phyloP scores from a whole-genome alignment of 2,113 vertebrate genomes.

The Chaetodon auriga region DNA sequence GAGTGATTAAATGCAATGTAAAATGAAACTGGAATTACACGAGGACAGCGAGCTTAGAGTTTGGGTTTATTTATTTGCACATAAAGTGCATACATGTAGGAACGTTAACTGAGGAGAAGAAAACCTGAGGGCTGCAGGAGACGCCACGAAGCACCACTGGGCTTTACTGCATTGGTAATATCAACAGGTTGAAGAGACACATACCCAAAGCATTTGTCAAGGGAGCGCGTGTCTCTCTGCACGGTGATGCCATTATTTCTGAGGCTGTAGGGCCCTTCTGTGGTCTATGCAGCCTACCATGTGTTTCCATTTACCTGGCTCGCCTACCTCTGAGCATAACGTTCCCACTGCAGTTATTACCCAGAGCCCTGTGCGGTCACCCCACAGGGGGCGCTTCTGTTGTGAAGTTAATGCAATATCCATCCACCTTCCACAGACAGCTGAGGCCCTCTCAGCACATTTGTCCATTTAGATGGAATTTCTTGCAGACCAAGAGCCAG shows the following conservation, averaged over 20 bases:
- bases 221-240: constrained; percentile 21
- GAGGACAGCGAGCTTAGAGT: neutral
- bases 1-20: constrained; percentile 31
- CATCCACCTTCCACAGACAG: constrained; percentile 69
- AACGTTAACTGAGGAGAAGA: constrained; percentile 8
- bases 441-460: constrained; percentile 60
- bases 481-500: constrained; percentile 38
- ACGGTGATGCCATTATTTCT: constrained; percentile 45
- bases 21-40: constrained; percentile 22
- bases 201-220: constrained; percentile 55
- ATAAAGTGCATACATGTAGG: neutral
- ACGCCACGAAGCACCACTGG: constrained; percentile 10
- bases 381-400: constrained; percentile 73
- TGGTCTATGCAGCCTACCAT: constrained; percentile 57
- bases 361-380: constrained; percentile 63
- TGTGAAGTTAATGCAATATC: constrained; percentile 77
- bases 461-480: constrained; percentile 65
- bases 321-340: constrained; percentile 60
- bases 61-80: constrained; percentile 39
- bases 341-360: constrained; percentile 78
- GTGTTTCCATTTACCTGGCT: constrained; percentile 85
- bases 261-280: constrained; percentile 11
- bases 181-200: constrained; percentile 49
- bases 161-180: constrained; percentile 24
- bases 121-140: constrained; percentile 2